Evolutionary conservation across 1,140 invertebrate genomes (phyloP), one percentile per base, ranked within the genome.

Genomic region (Drosophila gunungcola): DNA sequence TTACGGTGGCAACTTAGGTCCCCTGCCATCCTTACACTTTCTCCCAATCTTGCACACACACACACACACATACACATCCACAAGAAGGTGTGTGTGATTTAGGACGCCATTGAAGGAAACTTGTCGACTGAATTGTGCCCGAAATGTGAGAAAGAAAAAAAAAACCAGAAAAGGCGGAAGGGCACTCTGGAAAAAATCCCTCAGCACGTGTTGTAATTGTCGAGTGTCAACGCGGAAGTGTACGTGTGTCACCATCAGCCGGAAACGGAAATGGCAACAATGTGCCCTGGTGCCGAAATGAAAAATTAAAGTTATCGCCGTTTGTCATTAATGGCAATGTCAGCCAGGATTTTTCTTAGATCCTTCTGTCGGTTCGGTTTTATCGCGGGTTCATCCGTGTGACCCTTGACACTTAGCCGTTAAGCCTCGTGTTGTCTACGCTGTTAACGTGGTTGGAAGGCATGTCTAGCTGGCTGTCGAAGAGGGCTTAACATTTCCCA

Each of bases 191-290:
- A 43, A 67, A 64, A 72, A 52, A 48, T 27, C 61, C 67, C 67
- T 48, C 46, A 81, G 82, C 82, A 85, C 82, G 82, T 85, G 82
- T 85, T 86, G 78, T 85, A 86, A 86, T 85, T 86, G 82, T 81
- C 82, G 63, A 86, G 64, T 83, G 75, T 58, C 70, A 63, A 42
- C 57, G 78, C 67, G 65, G 65, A 74, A 43, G 78, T 48, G 74
- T 68, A 53, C 58, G 46, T 74, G 69, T 69, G 70, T 61, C 63
- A 39, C 54, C 68, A 52, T 61, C 78, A 81, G 73, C 55, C 82
- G 68, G 81, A 80, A 70, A 55, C 73, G 78, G 82, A 86, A 80
- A 78, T 78, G 78, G 52, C 73, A 58, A 46, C 73, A 80, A 67
- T 85, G 68, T 76, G 81, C 58, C 51, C 45, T 43, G 49, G 41